phyloP scores from a whole-genome alignment of 2,113 vertebrate species.

The Mus spicilegus region DNA sequence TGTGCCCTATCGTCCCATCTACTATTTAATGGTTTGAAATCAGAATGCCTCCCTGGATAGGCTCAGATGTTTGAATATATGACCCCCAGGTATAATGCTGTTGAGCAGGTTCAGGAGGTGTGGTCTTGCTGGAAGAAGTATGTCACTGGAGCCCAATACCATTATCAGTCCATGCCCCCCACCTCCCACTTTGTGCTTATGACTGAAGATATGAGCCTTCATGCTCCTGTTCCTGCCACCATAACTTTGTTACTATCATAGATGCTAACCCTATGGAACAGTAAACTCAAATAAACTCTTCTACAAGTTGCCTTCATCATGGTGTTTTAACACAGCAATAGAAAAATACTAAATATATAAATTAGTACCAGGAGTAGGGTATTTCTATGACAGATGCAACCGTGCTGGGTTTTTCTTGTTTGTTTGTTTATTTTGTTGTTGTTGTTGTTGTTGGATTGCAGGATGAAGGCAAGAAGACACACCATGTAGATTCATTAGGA shows the following conservation, averaged over 20 bases:
- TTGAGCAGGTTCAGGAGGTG: not conserved
- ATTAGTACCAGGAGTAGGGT: not conserved
- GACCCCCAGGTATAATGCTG: not conserved
- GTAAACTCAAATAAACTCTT: not conserved
- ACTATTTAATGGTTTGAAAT: not conserved
- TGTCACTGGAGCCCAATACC: not conserved
- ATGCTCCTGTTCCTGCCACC: not conserved
- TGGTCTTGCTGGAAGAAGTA: not conserved
- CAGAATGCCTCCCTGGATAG: not conserved
- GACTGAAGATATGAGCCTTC: not conserved
- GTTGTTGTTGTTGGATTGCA: not conserved
- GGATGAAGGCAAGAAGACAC: not conserved
- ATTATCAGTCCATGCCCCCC: not conserved
- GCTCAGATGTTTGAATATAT: not conserved
- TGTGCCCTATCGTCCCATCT: not conserved
- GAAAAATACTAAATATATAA: not conserved
- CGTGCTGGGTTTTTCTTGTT: not conserved
- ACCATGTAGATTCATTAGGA: not conserved
- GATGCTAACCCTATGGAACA: not conserved
- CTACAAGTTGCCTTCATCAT: not conserved
- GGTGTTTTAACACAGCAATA: not conserved
- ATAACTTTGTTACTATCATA: not conserved
- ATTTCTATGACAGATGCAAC: not conserved
- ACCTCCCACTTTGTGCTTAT: not conserved
- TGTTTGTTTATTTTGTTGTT: not conserved